Percentiles rank a stretch among this genome's conserved stretches.
Evolutionary conservation across 2,888 invertebrate species (phyloP).

Genomic region (Nasonovia ribisnigri): DNA sequence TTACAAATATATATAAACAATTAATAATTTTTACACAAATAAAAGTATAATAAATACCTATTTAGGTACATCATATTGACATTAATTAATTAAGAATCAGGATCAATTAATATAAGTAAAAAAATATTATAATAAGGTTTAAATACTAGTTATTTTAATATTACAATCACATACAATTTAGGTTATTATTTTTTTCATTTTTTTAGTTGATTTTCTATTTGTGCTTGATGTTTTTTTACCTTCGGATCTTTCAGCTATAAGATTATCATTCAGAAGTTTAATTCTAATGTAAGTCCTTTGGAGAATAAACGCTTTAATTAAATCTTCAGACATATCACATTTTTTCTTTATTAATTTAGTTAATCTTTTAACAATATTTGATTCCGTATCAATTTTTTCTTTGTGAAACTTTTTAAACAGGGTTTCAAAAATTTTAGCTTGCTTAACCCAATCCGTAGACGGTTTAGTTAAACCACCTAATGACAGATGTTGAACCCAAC

Average conservation of each 20-base stretch:
- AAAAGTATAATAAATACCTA: neutral
- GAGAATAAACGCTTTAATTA: constrained; percentile 4
- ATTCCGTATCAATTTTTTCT: neutral
- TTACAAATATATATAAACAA: constrained; percentile 16
- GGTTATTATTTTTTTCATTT: neutral
- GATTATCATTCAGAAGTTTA: neutral
- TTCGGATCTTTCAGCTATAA: neutral
- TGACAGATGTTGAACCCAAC: neutral
- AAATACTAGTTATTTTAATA: neutral
- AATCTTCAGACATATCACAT: constrained; percentile 10
- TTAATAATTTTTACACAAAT: constrained; percentile 16
- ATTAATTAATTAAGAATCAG: no score
- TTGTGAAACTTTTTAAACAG: neutral
- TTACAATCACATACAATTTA: constrained; percentile 4
- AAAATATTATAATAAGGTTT: neutral
- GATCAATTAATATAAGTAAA: no score
- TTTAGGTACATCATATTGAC: no score
- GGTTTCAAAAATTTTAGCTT: neutral
- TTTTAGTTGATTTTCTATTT: no score
- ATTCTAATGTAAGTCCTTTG: neutral
- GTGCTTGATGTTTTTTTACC: no score
- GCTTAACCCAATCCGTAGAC: neutral
- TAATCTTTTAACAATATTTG: constrained; percentile 6
- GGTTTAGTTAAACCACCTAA: constrained; percentile 3
- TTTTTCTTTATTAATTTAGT: neutral